Evolutionary conservation across 2,797 vertebrate species (phyloP), one percentile per base, ranked within the genome.

Genomic region (Simalia tracyae): DNA sequence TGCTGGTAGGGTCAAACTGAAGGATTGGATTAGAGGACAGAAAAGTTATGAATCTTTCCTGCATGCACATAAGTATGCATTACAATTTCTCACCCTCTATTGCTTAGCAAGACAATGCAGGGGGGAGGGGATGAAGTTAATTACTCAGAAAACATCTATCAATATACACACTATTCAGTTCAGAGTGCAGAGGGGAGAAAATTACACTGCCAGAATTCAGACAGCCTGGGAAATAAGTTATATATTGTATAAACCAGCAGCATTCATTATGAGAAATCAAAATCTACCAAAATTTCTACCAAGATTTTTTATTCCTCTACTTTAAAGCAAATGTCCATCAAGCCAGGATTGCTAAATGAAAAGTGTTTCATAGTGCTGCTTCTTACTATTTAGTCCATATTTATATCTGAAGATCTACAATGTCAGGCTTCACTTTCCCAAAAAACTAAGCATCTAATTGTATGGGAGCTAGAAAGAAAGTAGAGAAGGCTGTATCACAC

Each of bases 21-120:
- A 93, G 93, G 88, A 92, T 94, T 94, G 94, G 93, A 92, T 95
- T 87, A 94, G 76, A 93, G 91, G 88, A 94, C 22, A 22, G 84
- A 90, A 94, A 76, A 93, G 92, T 89, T 93, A 12, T 94, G 95
- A 95, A 88, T 92, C 42, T 95, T 66, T 93, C 86, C 86, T 50
- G 59, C 56, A 42, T 87, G 90, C 15, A 94, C 87, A 56, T 93
- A 96, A 94, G 92, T 90, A 91, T 91, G 57, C 56, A 50, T 42
- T 91, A 61, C 11, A 42, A 26, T 56, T 61, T 89, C 42, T 92
- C 9, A 15, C 87, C 92, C 89, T 95, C 92, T 93, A 89, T 92
- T 94, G 92, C 92, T 89, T 95, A 87, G 92, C 0, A 28, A 94
- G 92, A 94, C 72, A 94, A 96, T 91, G 90, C 61, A 91, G 92